Percentiles rank a stretch among this genome's conserved stretches.
Evolutionary conservation across 2,888 invertebrate genomes (phyloP).

Genomic region (Mythimna lalbum): DNA sequence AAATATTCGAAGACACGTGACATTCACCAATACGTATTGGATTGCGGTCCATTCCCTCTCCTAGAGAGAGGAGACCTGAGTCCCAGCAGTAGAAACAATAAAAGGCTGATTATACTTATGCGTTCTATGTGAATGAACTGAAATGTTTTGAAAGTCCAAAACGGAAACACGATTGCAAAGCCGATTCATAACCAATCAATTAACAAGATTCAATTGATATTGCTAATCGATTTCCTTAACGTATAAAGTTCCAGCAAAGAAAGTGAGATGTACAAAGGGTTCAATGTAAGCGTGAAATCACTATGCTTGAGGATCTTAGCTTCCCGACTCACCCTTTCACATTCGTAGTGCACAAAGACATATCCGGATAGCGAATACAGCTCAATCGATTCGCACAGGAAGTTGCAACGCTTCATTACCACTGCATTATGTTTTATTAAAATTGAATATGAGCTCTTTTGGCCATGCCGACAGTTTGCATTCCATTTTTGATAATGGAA

Average conservation of each 20-base stretch:
- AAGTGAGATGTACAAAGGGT: conserved; percentile 60
- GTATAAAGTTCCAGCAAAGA: conserved; percentile 47
- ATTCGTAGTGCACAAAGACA: conserved; percentile 82
- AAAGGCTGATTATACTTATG: too few relatives aligned
- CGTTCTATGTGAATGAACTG: not conserved
- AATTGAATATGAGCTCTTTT: conserved; percentile 78
- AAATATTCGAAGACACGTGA: too few relatives aligned
- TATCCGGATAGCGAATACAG: conserved; percentile 86
- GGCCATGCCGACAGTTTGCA: conserved; percentile 76
- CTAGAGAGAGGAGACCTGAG: too few relatives aligned
- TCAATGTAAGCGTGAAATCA: conserved; percentile 74
- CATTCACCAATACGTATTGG: too few relatives aligned
- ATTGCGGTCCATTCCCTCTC: too few relatives aligned
- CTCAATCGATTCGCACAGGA: conserved; percentile 83
- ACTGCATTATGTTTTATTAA: conserved; percentile 73
- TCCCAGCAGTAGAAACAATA: too few relatives aligned
- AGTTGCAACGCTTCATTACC: conserved; percentile 86
- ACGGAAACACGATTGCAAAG: conserved; percentile 29
- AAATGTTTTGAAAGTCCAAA: not conserved
- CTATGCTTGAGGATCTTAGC: conserved; percentile 60
- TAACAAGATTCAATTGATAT: conserved; percentile 18
- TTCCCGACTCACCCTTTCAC: conserved; percentile 81
- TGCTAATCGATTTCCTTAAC: conserved; percentile 67
- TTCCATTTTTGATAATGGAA: conserved; percentile 53
- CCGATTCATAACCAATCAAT: conserved; percentile 38